Conservation (phyloP, 30 jellyfish, hydroid and myxozoan genomes). For the Cassiopea xamachana region DNA sequence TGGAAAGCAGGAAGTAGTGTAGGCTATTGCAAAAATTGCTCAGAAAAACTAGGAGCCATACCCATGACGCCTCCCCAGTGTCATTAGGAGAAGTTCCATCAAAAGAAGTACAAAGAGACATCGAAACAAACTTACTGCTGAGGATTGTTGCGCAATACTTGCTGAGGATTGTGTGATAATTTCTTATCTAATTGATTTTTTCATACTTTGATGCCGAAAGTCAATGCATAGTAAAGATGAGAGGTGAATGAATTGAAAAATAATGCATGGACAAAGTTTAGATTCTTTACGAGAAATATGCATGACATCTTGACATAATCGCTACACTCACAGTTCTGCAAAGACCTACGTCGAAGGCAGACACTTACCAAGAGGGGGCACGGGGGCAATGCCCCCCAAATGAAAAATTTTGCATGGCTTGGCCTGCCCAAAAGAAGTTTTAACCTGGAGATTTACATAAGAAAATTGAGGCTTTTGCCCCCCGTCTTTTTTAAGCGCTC, state of each 20-base stretch:
- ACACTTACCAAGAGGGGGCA: too few species aligned
- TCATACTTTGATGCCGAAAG: neutral
- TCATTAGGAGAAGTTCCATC: slow-evolving; percentile 7
- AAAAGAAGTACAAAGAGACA: slow-evolving; percentile 4
- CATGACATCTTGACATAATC: too few species aligned
- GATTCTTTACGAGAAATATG: too few species aligned
- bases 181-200: neutral
- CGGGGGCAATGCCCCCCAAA: too few species aligned
- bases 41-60: neutral
- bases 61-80: neutral
- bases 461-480: too few species aligned
- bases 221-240: too few species aligned
- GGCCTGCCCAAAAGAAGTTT: too few species aligned
- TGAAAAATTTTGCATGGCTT: too few species aligned
- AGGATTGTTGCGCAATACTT: neutral
- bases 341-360: too few species aligned
- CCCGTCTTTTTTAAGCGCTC: neutral
- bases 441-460: too few species aligned
- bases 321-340: too few species aligned
- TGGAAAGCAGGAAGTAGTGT: slow-evolving; percentile 24
- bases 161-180: neutral
- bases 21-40: slow-evolving; percentile 14
- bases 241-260: slow-evolving; percentile 6
- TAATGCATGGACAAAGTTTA: too few species aligned
- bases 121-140: neutral